Conservation (phyloP, 2,888 invertebrate genomes). For the Torymus texanus region DNA sequence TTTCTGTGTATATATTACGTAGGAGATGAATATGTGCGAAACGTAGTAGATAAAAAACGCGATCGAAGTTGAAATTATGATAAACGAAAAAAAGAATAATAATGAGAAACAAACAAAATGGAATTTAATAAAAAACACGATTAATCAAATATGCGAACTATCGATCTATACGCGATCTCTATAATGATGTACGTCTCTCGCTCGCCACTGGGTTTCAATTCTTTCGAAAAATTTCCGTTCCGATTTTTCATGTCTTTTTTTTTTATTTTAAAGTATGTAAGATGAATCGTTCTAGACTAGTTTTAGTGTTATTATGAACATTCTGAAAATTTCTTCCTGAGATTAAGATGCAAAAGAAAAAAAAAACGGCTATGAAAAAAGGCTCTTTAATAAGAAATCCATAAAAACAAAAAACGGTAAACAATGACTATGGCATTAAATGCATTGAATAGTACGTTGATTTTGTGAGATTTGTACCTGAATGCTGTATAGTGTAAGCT, state of each 20-base stretch:
- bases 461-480: conserved; percentile 71
- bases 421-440: conserved; percentile 62
- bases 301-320: conserved; percentile 60
- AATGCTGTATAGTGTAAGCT: conserved; percentile 62
- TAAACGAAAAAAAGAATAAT: background rate
- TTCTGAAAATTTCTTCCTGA: conserved; percentile 64
- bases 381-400: conserved; percentile 25
- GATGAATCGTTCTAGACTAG: conserved; percentile 64
- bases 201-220: conserved; percentile 55
- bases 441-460: conserved; percentile 62
- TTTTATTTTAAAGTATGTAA: conserved; percentile 73
- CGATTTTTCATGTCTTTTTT: conserved; percentile 58
- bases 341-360: conserved; percentile 60
- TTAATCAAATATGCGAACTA: conserved; percentile 30
- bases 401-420: conserved; percentile 49
- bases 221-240: conserved; percentile 50
- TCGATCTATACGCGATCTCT: conserved; percentile 7
- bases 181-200: conserved; percentile 16
- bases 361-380: conserved; percentile 21
- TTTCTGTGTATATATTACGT: conserved; percentile 35
- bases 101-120: no score
- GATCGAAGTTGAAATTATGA: conserved; percentile 13
- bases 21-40: conserved; percentile 2
- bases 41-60: background rate
- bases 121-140: background rate